Evolutionary conservation across 2,113 vertebrate genomes (phyloP), one percentile per base, ranked within the genome.

Genomic region (Urocitellus parryii): DNA sequence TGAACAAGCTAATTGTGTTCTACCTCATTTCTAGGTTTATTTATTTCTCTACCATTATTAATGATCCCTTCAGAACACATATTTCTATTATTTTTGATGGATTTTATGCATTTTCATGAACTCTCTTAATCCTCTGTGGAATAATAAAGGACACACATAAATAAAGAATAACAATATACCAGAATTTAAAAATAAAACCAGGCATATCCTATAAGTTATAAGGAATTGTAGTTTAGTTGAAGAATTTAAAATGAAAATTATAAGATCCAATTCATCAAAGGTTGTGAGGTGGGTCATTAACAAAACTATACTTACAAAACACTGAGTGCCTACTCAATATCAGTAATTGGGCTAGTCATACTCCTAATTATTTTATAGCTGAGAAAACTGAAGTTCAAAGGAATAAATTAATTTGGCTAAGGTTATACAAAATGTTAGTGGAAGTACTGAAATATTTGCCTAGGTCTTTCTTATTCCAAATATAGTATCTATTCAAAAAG

Each of bases 111-210:
- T 37, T 76, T 86, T 92, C 45, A 25, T 92, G 16, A 79, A 56
- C 0, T 29, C 58, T 77, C 32, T 70, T 76, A 79, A 63, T 61
- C 2, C 67, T 90, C 8, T 74, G 4, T 82, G 14, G 22, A 91
- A 61, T 81, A 58, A 53, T 79, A 96, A 97, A 86, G 5, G 9
- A 24, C 8, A 88, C 32, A 83, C 86, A 58, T 84, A 92, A 73
- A 58, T 91, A 86, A 58, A 39, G 48, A 77, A 7, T 2, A 85
- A 18, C 34, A 84, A 25, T 67, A 34, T 16, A 94, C 81, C 39
- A 20, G 81, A 4, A 48, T 58, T 82, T 58, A 51, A 53, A 5
- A 82, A 85, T 58, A 79, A 78, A 88, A 81, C 37, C 8, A 61
- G 0, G 1, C 27, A 39, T 56, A 81, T 67, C 42, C 22, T 89